Percentiles rank a stretch among this genome's conserved stretches.
Evolutionary conservation across 2,797 vertebrate genomes (phyloP).

Genomic region (Phaenicophaeus curvirostris): DNA sequence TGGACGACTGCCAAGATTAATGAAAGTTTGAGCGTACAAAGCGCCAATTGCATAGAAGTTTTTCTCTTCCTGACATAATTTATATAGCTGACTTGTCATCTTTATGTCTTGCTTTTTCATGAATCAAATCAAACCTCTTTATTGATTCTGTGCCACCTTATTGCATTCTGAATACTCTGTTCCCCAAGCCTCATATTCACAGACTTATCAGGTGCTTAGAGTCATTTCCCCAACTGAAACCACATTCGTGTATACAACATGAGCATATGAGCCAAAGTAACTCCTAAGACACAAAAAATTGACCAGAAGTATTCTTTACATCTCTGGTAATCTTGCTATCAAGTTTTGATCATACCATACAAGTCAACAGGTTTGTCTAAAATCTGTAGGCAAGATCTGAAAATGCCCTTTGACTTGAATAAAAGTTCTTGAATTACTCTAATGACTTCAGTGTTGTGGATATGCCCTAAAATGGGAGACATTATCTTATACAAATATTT

Average conservation of each 20-base stretch:
- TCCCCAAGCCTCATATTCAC: not conserved
- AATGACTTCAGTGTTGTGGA: not conserved
- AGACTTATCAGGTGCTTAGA: not conserved
- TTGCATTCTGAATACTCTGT: not conserved
- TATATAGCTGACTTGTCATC: not conserved
- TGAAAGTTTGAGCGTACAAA: not conserved
- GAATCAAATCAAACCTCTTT: not conserved
- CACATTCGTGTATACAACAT: not conserved
- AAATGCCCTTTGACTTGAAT: not conserved
- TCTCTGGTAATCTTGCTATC: not conserved
- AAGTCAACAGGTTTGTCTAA: not conserved
- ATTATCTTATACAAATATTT: not conserved
- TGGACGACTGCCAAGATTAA: not conserved
- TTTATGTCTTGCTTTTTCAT: not conserved
- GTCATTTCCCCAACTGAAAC: not conserved
- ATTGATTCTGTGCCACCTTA: not conserved
- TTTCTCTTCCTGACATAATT: not conserved
- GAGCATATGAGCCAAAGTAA: not conserved
- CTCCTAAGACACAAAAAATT: not conserved
- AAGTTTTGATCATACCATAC: not conserved
- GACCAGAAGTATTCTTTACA: not conserved
- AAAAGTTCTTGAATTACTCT: not conserved
- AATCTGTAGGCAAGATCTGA: not conserved
- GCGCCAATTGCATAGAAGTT: not conserved
- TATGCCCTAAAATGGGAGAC: not conserved